Conservation (phyloP, 1,140 invertebrate species). For the Zaprionus ghesquierei region DNA sequence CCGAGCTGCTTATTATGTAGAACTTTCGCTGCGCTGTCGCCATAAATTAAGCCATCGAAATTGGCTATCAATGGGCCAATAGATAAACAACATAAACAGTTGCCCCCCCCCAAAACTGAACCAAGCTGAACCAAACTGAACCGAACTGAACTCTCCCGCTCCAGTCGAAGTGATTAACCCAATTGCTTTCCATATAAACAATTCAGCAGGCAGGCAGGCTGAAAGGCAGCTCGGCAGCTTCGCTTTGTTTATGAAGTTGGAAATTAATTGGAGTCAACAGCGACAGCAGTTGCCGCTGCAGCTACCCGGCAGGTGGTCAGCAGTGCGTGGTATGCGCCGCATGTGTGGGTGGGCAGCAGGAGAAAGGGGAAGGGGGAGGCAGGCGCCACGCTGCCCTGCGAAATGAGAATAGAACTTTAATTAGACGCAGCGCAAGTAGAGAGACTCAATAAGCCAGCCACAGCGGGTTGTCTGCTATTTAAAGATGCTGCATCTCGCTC, state of each 20-base stretch:
- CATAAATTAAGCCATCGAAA: neutral
- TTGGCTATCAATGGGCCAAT: neutral
- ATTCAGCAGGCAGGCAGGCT: constrained; percentile 8
- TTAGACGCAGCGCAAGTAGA: constrained; percentile 51
- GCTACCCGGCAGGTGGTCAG: constrained; percentile 33
- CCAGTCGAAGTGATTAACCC: constrained; percentile 58
- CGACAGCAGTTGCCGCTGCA: constrained; percentile 61
- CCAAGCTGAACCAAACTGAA: neutral
- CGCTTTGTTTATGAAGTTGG: constrained; percentile 50
- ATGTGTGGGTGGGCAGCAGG: neutral
- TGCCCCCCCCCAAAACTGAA: neutral
- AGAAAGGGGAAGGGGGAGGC: neutral
- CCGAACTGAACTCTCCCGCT: neutral
- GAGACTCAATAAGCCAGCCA: constrained; percentile 42
- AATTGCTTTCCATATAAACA: constrained; percentile 69
- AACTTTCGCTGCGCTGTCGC: neutral
- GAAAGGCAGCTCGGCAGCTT: neutral
- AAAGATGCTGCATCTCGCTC: constrained; percentile 47
- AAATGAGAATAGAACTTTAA: constrained; percentile 78
- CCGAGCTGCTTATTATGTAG: neutral
- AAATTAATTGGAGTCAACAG: constrained; percentile 70
- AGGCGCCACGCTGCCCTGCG: constrained; percentile 62
- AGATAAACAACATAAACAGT: neutral
- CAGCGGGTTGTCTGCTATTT: constrained; percentile 64
- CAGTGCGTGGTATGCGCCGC: constrained; percentile 5